phyloP scores from a whole-genome alignment of 2,888 invertebrate species.

The Frankliniella intonsa region DNA sequence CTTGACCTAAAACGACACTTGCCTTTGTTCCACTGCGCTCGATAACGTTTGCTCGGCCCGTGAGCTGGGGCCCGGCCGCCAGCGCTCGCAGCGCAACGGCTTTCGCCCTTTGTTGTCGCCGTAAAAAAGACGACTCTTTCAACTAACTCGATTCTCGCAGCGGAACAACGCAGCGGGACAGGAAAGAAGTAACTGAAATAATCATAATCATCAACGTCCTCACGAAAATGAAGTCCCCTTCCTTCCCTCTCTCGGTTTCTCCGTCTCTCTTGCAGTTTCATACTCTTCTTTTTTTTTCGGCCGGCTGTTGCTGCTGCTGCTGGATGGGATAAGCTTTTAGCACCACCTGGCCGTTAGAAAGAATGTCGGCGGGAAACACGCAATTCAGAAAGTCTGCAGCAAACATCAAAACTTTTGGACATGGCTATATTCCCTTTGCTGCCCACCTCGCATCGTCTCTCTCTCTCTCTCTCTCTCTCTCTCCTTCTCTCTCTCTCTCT shows the following conservation, averaged over 20 bases:
- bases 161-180: background rate
- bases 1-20: too few relatives aligned
- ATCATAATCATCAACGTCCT: slow-evolving; percentile 8
- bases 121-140: background rate
- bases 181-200: background rate
- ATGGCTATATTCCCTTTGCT: background rate
- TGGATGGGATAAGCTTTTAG: slow-evolving; percentile 15
- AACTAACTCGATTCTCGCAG: background rate
- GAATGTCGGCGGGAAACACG: slow-evolving; percentile 9
- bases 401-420: slow-evolving; percentile 23
- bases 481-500: background rate
- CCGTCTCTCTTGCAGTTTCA: too few relatives aligned
- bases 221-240: background rate
- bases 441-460: background rate
- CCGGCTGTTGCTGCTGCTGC: background rate
- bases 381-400: slow-evolving; percentile 22
- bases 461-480: background rate
- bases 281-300: background rate
- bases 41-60: too few relatives aligned
- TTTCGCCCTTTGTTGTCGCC: too few relatives aligned
- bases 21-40: too few relatives aligned
- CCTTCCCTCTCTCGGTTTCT: background rate
- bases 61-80: too few relatives aligned
- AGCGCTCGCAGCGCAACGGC: too few relatives aligned
- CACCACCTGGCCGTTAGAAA: slow-evolving; percentile 19